A percentile compares a stretch with the other conserved stretches of the same genome.
These are phyloP conservation scores for Coregonus clupeaformis DNA, from an alignment of 2,113 vertebrate species.

Conservation along the genomic window DNA sequence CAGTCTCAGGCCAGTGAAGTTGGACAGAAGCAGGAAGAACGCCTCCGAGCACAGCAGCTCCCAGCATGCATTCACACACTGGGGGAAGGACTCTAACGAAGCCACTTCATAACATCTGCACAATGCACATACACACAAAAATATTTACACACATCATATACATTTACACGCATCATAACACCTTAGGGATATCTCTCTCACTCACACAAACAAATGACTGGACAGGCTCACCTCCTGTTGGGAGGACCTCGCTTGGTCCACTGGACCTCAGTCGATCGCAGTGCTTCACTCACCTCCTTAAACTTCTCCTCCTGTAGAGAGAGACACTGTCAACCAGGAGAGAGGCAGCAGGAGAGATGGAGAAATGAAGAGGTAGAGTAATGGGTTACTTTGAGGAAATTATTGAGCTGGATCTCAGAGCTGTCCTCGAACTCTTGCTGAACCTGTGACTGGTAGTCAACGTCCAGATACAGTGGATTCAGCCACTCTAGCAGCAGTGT, in stretches of 20 bases:
- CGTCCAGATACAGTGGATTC: slow-evolving; percentile 84
- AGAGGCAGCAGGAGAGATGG: background rate
- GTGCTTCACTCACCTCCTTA: slow-evolving; percentile 78
- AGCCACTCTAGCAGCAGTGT: slow-evolving; percentile 90
- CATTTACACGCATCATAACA: background rate
- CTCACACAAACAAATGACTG: slow-evolving; percentile 1
- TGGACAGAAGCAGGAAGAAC: slow-evolving; percentile 92
- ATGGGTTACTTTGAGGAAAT: slow-evolving; percentile 85
- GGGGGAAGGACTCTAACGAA: slow-evolving; percentile 72
- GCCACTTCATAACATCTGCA: slow-evolving; percentile 82
- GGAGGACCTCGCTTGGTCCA: slow-evolving; percentile 85
- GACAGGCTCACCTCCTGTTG: slow-evolving; percentile 83
- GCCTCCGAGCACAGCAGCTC: slow-evolving; percentile 85
- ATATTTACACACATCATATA: background rate
- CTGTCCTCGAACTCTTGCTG: slow-evolving; percentile 93
- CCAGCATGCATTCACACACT: slow-evolving; percentile 78
- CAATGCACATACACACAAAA: background rate
- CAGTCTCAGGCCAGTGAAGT: slow-evolving; percentile 91
- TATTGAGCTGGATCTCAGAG: slow-evolving; percentile 92
- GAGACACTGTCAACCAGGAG: slow-evolving; percentile 16
- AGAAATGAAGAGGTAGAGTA: background rate
- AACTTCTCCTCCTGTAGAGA: slow-evolving; percentile 86
- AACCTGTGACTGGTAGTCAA: slow-evolving; percentile 86
- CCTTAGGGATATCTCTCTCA: too few species aligned
- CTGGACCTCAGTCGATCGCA: slow-evolving; percentile 74